These are phyloP conservation scores for Miichthys miiuy DNA, from an alignment of 2,797 vertebrate species.

Conservation along the genomic window DNA sequence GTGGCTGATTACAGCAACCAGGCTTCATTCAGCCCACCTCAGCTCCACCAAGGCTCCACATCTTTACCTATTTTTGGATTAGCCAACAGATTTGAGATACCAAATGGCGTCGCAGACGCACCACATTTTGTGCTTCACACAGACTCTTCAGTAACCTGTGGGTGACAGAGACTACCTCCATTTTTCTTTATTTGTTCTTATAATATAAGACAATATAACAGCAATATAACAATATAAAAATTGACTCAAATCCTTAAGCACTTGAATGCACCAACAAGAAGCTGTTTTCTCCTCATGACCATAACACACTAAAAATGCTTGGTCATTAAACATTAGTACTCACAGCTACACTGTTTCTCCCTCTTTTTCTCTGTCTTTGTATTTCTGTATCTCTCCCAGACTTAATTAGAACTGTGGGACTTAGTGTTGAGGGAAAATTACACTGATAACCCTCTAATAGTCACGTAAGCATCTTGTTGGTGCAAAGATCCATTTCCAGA, in stretches of 20 bases:
- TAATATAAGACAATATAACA: too few species aligned
- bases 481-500: slow-evolving; percentile 15
- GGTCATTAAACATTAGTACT: slow-evolving; percentile 1
- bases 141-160: too few species aligned
- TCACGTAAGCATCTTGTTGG: slow-evolving; percentile 6
- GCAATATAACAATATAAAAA: neutral
- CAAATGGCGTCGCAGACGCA: too few species aligned
- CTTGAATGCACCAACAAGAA: neutral
- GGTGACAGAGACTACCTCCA: too few species aligned
- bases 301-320: neutral
- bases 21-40: too few species aligned
- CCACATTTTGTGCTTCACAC: too few species aligned
- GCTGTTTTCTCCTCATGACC: neutral
- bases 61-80: too few species aligned
- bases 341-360: neutral
- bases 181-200: too few species aligned
- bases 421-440: neutral
- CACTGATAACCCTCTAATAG: slow-evolving; percentile 30
- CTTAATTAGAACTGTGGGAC: slow-evolving; percentile 16
- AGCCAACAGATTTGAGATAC: too few species aligned
- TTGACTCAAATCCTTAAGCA: neutral
- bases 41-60: too few species aligned
- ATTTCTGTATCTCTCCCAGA: neutral
- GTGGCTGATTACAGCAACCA: too few species aligned
- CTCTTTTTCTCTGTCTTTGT: neutral